A percentile compares a stretch with the other conserved stretches of the same genome.
phyloP scores from a whole-genome alignment of 2,113 vertebrate genomes.

The Limnothrissa miodon region DNA sequence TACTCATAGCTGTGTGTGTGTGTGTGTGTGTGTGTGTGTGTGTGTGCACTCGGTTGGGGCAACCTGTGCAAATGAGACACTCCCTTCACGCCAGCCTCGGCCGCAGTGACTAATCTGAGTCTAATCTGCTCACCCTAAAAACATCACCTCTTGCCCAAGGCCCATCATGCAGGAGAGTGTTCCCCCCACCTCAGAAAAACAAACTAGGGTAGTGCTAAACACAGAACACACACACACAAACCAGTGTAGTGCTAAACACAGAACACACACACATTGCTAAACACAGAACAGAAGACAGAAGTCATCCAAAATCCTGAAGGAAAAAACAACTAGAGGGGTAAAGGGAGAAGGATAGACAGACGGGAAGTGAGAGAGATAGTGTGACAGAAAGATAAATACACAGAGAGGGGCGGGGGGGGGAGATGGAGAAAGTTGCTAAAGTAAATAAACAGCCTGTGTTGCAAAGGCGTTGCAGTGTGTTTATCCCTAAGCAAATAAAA shows the following conservation, averaged over 20 bases:
- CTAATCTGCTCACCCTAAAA: not conserved
- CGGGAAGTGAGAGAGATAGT: not conserved
- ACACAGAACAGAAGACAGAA: not conserved
- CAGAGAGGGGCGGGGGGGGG: not conserved
- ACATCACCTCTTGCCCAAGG: not conserved
- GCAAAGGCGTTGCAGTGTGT: constrained; percentile 67
- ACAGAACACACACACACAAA: too few relatives aligned
- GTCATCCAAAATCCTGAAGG: constrained; percentile 29
- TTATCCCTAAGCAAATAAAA: constrained; percentile 65
- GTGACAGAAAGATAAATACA: too few relatives aligned
- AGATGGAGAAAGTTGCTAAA: constrained; percentile 46
- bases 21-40: not conserved
- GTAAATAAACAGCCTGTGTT: constrained; percentile 72
- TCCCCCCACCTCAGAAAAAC: not conserved
- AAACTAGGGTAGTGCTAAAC: not conserved
- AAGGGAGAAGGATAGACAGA: not conserved
- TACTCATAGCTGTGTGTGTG: not conserved
- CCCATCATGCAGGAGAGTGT: not conserved
- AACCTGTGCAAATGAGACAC: not conserved
- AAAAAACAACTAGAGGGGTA: not conserved
- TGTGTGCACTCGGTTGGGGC: not conserved
- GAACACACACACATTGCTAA: not conserved
- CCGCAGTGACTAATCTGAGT: not conserved
- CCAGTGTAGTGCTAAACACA: not conserved
- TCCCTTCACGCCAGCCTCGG: not conserved